phyloP scores from a whole-genome alignment of 2,888 invertebrate species.

The Seladonia tumulorum region DNA sequence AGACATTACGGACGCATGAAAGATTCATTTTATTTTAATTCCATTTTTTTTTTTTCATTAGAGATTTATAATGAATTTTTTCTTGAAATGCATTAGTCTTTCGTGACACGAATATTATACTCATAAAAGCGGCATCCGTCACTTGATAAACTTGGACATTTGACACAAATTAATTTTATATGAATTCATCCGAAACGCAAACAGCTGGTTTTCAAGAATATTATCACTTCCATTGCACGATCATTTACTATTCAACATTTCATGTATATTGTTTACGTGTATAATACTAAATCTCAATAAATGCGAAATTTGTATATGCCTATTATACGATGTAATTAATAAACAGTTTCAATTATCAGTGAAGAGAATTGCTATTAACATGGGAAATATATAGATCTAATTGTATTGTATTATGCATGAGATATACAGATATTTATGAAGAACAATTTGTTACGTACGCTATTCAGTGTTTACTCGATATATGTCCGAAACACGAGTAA shows the following conservation, averaged over 20 bases:
- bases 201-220: no score
- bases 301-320: not conserved
- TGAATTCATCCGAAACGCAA: no score
- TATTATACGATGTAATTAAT: no score
- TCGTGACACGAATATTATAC: not conserved
- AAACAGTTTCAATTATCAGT: not conserved
- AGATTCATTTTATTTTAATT: not conserved
- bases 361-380: not conserved
- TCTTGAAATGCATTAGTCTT: not conserved
- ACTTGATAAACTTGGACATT: not conserved
- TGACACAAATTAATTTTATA: no score
- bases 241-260: not conserved
- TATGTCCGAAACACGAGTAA: not conserved
- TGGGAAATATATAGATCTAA: not conserved
- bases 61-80: not conserved
- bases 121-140: not conserved
- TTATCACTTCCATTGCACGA: not conserved
- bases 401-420: not conserved
- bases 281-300: not conserved
- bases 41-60: not conserved
- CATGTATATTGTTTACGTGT: no score
- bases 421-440: not conserved
- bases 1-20: slow-evolving; percentile 10
- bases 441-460: not conserved
- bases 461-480: not conserved